A percentile compares a stretch with the other conserved stretches of the same genome.
Evolutionary conservation across 2,113 vertebrate genomes (phyloP).

Genomic region (Lophochroa leadbeateri): DNA sequence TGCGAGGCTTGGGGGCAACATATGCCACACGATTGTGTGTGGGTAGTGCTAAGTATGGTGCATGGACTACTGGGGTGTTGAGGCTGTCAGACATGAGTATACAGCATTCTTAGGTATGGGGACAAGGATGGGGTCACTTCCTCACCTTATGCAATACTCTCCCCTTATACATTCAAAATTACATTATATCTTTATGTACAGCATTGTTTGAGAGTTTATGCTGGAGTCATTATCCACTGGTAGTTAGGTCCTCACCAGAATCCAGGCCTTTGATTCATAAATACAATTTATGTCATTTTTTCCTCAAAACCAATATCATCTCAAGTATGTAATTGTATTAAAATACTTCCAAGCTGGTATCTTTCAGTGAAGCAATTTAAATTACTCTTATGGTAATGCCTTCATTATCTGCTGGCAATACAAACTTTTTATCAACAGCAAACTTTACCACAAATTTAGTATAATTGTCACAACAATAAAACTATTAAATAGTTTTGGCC

Average conservation of each 20-base stretch:
- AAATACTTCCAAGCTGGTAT: background rate
- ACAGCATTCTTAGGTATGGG: background rate
- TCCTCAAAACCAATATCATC: background rate
- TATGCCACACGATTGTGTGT: accelerated
- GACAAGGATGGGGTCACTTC: background rate
- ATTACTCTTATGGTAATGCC: background rate
- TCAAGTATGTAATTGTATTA: background rate
- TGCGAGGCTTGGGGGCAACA: too few species aligned
- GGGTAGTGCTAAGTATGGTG: background rate
- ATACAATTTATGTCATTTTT: background rate
- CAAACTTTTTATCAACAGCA: background rate
- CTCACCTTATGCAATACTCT: background rate
- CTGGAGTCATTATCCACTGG: background rate
- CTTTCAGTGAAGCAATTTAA: background rate
- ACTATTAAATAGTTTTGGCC: background rate
- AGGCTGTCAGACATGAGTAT: background rate
- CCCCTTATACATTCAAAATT: background rate
- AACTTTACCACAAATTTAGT: background rate
- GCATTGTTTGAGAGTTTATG: background rate
- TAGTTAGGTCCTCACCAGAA: background rate
- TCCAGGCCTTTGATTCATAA: background rate
- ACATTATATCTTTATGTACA: background rate
- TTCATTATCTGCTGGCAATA: background rate
- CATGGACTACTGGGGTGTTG: background rate
- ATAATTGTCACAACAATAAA: background rate